Evolutionary conservation across 2,113 vertebrate species (phyloP).

Genomic region (Hippocampus comes): DNA sequence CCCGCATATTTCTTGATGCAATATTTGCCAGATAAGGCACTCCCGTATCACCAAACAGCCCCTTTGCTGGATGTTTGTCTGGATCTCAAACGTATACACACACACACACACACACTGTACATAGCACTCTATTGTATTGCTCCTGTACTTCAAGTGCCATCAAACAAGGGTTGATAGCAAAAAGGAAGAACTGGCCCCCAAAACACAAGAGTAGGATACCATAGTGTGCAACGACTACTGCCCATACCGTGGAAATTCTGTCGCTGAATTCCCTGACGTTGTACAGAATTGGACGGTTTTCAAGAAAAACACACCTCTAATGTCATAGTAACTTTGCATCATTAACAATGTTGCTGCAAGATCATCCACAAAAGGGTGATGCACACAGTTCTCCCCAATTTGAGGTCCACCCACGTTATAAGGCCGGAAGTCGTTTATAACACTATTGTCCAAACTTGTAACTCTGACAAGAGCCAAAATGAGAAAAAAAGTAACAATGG

Average conservation of each 20-base stretch:
- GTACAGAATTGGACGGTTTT: background rate
- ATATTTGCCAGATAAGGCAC: conserved; percentile 62
- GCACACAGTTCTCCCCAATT: background rate
- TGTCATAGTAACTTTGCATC: background rate
- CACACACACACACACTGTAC: background rate
- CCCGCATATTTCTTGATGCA: conserved; percentile 58
- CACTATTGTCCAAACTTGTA: background rate
- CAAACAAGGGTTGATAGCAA: background rate
- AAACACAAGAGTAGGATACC: background rate
- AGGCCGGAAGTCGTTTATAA: background rate
- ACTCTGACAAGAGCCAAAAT: background rate
- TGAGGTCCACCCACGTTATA: background rate
- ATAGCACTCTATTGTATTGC: background rate
- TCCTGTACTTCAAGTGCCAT: background rate
- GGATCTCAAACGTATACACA: conserved; percentile 1
- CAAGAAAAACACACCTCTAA: background rate
- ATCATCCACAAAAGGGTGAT: background rate
- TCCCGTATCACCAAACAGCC: conserved; percentile 36
- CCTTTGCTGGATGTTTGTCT: conserved; percentile 39
- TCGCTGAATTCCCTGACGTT: background rate
- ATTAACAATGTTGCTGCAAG: background rate
- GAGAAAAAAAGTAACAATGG: background rate
- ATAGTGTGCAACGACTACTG: background rate
- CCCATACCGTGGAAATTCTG: background rate
- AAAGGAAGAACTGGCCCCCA: background rate